A percentile compares a stretch with the other conserved stretches of the same genome.
Evolutionary conservation across 2,888 invertebrate genomes (phyloP).

Genomic region (Oscheius sp.): DNA sequence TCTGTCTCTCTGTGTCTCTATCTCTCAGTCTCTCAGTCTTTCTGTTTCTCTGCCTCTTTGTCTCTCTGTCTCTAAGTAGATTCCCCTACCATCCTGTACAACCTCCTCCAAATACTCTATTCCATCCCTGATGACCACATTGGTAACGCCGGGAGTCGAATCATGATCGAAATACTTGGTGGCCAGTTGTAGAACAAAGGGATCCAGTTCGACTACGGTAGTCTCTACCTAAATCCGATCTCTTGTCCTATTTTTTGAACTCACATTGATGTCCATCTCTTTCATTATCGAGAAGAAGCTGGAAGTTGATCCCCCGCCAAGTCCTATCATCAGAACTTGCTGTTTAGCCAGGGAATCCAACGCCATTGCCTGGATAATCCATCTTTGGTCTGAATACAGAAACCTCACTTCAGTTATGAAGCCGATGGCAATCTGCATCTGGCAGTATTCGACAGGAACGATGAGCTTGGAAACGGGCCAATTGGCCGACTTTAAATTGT

Average conservation of each 20-base stretch:
- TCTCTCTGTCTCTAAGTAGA: too few relatives aligned
- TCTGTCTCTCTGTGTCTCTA: too few relatives aligned
- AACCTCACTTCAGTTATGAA: constrained; percentile 45
- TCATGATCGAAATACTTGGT: constrained; percentile 45
- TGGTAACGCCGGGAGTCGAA: constrained; percentile 35
- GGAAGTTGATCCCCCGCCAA: constrained; percentile 18
- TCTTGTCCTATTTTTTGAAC: background rate
- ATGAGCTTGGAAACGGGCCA: constrained; percentile 52
- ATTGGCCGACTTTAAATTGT: constrained; percentile 40
- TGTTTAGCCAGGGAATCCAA: background rate
- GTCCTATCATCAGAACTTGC: constrained; percentile 23
- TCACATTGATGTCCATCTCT: constrained; percentile 1
- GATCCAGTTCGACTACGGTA: constrained; percentile 49
- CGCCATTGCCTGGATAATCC: constrained; percentile 27
- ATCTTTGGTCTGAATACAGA: background rate
- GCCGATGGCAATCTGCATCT: constrained; percentile 47
- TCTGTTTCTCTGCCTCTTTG: too few relatives aligned
- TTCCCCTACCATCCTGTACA: background rate
- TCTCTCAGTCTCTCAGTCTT: too few relatives aligned
- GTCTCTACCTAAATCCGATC: constrained; percentile 41
- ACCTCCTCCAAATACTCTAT: constrained; percentile 32
- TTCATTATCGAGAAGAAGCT: constrained; percentile 13
- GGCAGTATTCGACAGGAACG: constrained; percentile 43
- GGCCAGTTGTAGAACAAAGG: constrained; percentile 41
- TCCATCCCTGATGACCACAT: constrained; percentile 41